Base-by-base conservation (phyloP, 2,888 invertebrate species). In the Parochlus steinenii region DNA sequence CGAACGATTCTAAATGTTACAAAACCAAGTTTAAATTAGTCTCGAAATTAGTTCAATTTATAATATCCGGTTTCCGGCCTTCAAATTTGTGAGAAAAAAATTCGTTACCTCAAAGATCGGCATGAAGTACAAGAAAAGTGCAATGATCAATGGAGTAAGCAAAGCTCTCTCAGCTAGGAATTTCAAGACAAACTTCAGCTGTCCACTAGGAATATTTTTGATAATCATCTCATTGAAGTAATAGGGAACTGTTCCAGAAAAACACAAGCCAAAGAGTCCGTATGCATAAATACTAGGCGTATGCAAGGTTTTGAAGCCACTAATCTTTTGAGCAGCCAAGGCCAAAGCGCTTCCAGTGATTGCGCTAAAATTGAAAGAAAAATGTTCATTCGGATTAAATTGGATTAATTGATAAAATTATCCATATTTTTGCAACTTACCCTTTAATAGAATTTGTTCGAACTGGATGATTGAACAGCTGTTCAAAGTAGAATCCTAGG, bases 391-490 rank as follows among this genome's bases (percentile, higher is more conserved):
- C 25, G 15, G 34, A n/a, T n/a, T 26, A 23, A 27, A 37, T 31
- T 35, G 35, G 24, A 14, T 34, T 41, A 27, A 35, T 37, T 29
- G 33, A n/a, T n/a, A n/a, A n/a, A n/a, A n/a, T n/a, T n/a, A n/a
- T n/a, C n/a, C n/a, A 29, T 15, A 19, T 24, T 23, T 35, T n/a
- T 15, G 8, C 18, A 11, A 3, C 58, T 63, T 64, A 82, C 83
- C 81, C 79, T 39, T 77, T 80, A 34, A 83, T 58, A 23, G 80
- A 73, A 62, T 81, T 81, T 2, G 83, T 85, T 51, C 69, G 71
- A 36, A 83, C 63, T 1, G 83, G 83, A 56, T 75, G 69, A 41
- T 69, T 66, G 51, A 78, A 81, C 31, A 83, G 62, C 51, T 77
- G 76, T 46, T 74, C 71, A 48, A 83, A 69, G 58, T 83, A 85